Base-by-base conservation (phyloP, 2,888 invertebrate genomes). In the Scaptodrosophila latifasciaeformis region DNA sequence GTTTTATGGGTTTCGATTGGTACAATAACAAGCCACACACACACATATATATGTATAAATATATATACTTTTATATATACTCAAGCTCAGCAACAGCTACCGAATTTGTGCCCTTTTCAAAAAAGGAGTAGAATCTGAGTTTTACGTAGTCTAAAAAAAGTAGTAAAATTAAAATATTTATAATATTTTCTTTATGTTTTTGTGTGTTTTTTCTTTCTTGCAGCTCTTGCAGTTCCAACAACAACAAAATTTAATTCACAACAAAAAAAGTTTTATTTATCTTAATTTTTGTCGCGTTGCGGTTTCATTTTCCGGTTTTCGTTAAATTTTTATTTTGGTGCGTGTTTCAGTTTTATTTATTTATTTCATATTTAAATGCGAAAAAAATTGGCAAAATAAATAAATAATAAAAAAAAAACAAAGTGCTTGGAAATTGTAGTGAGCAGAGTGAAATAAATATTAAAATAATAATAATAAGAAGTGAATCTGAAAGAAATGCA, bases 341-440 rank as follows among this genome's bases (percentile, higher is more conserved):
- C 49, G 44, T 52, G 17, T 27, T 46, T 49, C 43, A 10, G 40
- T 57, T 48, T 54, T 54, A 35, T 49, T 46, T 47, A 37, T 44
- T 21, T n/a, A 37, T 39, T 30, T 51, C 56, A 50, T 39, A n/a
- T 49, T 61, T 54, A 15, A 49, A 55, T 67, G 10, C 46, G 19
- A 35, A 10, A 44, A 51, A 62, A 31, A 55, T 60, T 51, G n/a
- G 27, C 46, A 56, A 54, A 54, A 35, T 30, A 75, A 42, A 49
- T 35, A 40, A 12, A 47, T 44, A 19, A 21, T 9, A 12, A 4
- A 27, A 27, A 39, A 55, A 55, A 57, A 49, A 39, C 31, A 31
- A 24, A 5, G 24, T 7, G 4, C 4, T 24, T 24, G 31, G 34
- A 55, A 63, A 54, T 35, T 40, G 54, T 59, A 66, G 72, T 67